These are phyloP conservation scores for Drosophila ogumai DNA, from an alignment of 1,140 invertebrate genomes.

Conservation along the genomic window DNA sequence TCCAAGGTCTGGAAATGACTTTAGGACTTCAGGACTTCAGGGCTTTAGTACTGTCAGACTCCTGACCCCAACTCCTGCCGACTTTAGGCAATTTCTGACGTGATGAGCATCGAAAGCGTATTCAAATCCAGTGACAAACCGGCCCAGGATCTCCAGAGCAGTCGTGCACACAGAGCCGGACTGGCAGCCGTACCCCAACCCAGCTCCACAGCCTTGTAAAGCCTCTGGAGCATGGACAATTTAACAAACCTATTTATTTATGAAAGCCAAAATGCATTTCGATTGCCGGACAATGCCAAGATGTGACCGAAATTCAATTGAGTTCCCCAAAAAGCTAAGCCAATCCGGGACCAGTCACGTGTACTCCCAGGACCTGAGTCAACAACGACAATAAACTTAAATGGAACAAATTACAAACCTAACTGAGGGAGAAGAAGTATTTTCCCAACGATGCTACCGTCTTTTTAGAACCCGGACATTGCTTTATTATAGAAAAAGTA, in stretches of 20 bases:
- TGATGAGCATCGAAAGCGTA: constrained; percentile 66
- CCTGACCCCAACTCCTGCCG: constrained; percentile 2
- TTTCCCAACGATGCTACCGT: background rate
- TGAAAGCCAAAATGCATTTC: constrained; percentile 72
- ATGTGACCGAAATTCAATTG: constrained; percentile 70
- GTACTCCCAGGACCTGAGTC: constrained; percentile 23
- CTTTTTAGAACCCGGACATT: background rate
- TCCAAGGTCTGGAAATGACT: constrained; percentile 25
- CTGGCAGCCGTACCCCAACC: constrained; percentile 2
- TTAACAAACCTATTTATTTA: constrained; percentile 79
- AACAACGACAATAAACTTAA: constrained; percentile 27
- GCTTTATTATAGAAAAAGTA: background rate
- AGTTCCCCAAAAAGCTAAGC: constrained; percentile 50
- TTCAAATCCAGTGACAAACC: constrained; percentile 77
- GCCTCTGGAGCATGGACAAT: constrained; percentile 54
- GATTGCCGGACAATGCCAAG: constrained; percentile 45
- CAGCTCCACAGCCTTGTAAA: constrained; percentile 3
- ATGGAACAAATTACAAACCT: constrained; percentile 5
- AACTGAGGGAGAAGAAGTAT: background rate
- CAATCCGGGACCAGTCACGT: constrained; percentile 60
- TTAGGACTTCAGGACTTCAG: background rate
- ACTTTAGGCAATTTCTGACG: constrained; percentile 59
- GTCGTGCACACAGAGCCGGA: constrained; percentile 25
- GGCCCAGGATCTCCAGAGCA: constrained; percentile 23
- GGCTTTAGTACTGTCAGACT: constrained; percentile 1